These are phyloP conservation scores for Pardalotus punctatus DNA, from an alignment of 2,113 vertebrate genomes.

Conservation along the genomic window DNA sequence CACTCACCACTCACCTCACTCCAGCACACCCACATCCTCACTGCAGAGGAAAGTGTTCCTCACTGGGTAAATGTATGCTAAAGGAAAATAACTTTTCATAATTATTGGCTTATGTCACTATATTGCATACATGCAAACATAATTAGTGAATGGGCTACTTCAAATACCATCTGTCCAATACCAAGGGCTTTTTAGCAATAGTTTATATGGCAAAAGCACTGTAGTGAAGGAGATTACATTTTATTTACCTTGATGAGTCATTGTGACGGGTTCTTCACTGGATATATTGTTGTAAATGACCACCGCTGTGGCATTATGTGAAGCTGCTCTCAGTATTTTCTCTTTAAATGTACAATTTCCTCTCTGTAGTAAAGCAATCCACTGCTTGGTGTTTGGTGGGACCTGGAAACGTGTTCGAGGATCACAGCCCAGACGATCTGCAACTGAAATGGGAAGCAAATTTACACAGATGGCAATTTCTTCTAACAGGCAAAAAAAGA, in stretches of 20 bases:
- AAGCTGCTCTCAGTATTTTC: conserved; percentile 92
- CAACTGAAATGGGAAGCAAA: conserved; percentile 69
- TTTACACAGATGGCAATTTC: background rate
- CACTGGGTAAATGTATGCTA: background rate
- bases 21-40: background rate
- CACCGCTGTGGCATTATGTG: conserved; percentile 91
- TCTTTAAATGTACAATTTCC: conserved; percentile 97
- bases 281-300: conserved; percentile 97
- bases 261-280: conserved; percentile 89
- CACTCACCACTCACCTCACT: too few relatives aligned
- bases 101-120: background rate
- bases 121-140: background rate
- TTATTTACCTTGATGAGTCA: conserved; percentile 93
- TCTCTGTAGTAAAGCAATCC: conserved; percentile 93
- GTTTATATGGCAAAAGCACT: background rate
- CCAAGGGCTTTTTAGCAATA: background rate
- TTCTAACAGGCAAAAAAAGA: background rate
- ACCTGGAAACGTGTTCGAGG: conserved; percentile 88
- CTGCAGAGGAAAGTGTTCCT: background rate
- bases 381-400: conserved; percentile 88
- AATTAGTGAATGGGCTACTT: background rate
- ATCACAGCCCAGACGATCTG: conserved; percentile 93
- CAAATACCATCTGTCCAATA: background rate
- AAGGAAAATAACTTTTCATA: background rate
- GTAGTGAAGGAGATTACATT: background rate